Percentiles rank a stretch among this genome's conserved stretches.
Conservation (phyloP, 92 coral and sea anemone genomes). For the Galaxea fascicularis region DNA sequence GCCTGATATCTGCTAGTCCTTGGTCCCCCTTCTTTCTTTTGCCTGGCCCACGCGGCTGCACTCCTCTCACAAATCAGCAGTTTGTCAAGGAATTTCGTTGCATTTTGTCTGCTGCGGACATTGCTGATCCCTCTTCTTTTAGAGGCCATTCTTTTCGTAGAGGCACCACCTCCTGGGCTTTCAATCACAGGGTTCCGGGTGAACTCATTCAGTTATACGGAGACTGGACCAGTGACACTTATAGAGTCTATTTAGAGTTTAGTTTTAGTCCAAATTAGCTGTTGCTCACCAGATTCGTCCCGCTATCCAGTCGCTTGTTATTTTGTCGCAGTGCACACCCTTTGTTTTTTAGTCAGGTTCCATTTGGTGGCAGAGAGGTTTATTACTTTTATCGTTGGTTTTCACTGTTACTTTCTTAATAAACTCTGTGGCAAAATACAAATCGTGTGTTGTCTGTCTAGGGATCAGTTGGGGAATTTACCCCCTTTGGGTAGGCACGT, state of each 20-base stretch:
- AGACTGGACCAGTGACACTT: constrained; percentile 40
- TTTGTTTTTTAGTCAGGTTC: no score
- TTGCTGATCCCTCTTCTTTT: not conserved
- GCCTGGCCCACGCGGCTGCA: not conserved
- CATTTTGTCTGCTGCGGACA: not conserved
- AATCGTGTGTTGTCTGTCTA: no score
- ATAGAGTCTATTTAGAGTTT: constrained; percentile 29
- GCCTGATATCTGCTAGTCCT: not conserved
- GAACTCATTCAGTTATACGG: constrained; percentile 44
- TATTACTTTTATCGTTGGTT: no score
- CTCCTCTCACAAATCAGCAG: not conserved
- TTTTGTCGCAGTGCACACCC: no score
- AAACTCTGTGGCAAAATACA: no score
- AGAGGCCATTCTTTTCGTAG: constrained; percentile 44
- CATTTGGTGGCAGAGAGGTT: no score
- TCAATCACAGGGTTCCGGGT: constrained; percentile 21
- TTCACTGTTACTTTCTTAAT: no score
- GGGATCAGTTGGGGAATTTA: no score
- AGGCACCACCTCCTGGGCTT: constrained; percentile 34
- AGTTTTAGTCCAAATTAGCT: no score
- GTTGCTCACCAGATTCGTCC: no score
- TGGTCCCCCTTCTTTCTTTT: not conserved
- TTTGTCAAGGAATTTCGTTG: not conserved
- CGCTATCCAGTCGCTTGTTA: no score
- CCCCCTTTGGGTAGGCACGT: no score